Base-by-base conservation (phyloP, 2,888 invertebrate genomes). In the Erebia ligea region DNA sequence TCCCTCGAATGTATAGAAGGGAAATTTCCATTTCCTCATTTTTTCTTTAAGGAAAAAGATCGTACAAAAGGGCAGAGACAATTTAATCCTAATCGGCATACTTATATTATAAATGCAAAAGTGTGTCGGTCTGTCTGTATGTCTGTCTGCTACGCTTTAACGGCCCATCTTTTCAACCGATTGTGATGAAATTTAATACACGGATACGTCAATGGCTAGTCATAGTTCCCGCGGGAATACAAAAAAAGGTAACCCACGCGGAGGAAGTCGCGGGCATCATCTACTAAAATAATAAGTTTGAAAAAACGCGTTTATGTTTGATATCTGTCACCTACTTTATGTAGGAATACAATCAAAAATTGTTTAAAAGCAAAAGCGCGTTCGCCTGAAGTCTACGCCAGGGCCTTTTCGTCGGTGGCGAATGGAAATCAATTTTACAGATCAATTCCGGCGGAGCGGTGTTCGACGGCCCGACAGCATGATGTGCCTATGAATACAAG, bases 391-490 rank as follows among this genome's bases (percentile, higher is more conserved):
- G 61, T 64, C 64, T 70, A 71, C 65, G 62, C 17, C 63, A 57
- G 70, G 48, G 76, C 80, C 83, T 84, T 85, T 84, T 82, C 80
- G 79, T 80, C 81, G 80, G 76, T 77, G 78, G 73, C 76, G 78
- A 85, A 84, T 84, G 79, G 80, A 84, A 88, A 89, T 87, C 86
- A 87, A 88, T 88, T 88, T 88, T 81, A 84, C 84, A 84, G 83
- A 85, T 86, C 86, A 84, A 85, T 85, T 82, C 77, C 79, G 75
- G 73, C 74, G 78, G 77, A 80, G 77, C 80, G 78, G 76, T 80
- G 76, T 76, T 80, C 78, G 78, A 79, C 79, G 78, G 78, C 72
- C 77, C 78, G 86, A 80, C 84, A 82, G 79, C 78, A 77, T 74
- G 81, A 79, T 81, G 79, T 78, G 78, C 74, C 83, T 82, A 82